phyloP scores from a whole-genome alignment of 2,888 invertebrate species.

The Microctonus brassicae region DNA sequence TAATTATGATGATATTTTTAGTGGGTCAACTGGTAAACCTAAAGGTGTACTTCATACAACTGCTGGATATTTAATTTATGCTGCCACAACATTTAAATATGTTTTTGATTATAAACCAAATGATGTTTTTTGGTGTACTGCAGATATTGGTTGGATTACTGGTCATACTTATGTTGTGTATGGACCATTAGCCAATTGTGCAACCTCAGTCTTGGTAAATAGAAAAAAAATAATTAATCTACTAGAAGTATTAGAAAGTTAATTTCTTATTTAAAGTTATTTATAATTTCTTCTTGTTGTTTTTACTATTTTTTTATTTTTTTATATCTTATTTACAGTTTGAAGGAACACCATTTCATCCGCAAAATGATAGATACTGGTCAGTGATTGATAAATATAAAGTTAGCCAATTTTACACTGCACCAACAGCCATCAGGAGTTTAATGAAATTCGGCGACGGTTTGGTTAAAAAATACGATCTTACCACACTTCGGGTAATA shows the following conservation, averaged over 20 bases:
- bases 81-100: conserved; percentile 94
- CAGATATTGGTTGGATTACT: conserved; percentile 97
- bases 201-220: conserved; percentile 93
- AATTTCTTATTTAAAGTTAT: not conserved
- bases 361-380: conserved; percentile 95
- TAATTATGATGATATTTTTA: too few relatives aligned
- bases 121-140: conserved; percentile 94
- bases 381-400: conserved; percentile 91
- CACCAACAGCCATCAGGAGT: conserved; percentile 96
- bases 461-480: conserved; percentile 77
- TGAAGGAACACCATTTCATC: conserved; percentile 97
- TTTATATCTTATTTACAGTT: conserved; percentile 75
- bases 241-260: not conserved
- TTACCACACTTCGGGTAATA: conserved; percentile 69
- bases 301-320: not conserved
- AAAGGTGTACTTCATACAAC: conserved; percentile 97
- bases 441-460: conserved; percentile 95
- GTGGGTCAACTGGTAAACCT: conserved; percentile 97
- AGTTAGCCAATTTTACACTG: conserved; percentile 97
- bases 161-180: conserved; percentile 95
- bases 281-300: conserved; percentile 18
- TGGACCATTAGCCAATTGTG: conserved; percentile 93
- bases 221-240: not conserved
- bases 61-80: conserved; percentile 94
- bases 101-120: conserved; percentile 91